A percentile compares a stretch with the other conserved stretches of the same genome.
Conservation (phyloP, 2,888 invertebrate genomes). For the Germaria angustata region DNA sequence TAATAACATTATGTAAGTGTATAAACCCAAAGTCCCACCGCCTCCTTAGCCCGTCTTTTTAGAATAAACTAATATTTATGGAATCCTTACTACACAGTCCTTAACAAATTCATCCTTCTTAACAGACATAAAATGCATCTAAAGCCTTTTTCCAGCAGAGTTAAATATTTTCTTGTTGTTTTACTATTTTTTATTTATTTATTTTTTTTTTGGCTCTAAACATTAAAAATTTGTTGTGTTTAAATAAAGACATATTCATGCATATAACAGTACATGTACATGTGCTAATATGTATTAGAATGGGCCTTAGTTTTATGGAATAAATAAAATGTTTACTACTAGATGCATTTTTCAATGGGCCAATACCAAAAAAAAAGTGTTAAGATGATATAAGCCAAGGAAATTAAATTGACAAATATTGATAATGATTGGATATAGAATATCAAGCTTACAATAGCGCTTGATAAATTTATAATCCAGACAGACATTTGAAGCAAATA, state of each 20-base stretch:
- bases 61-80: constrained; percentile 20
- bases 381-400: too few species aligned
- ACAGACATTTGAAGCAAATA: too few species aligned
- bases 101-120: constrained; percentile 46
- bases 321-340: too few species aligned
- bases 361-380: too few species aligned
- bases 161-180: constrained; percentile 31
- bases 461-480: too few species aligned
- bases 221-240: constrained; percentile 54
- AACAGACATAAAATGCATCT: constrained; percentile 45
- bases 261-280: background rate
- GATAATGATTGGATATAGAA: too few species aligned
- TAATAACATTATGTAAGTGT: background rate
- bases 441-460: too few species aligned
- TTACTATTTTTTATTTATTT: background rate
- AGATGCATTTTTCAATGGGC: too few species aligned
- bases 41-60: background rate
- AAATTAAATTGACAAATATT: too few species aligned
- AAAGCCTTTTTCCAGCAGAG: constrained; percentile 25
- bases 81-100: constrained; percentile 1
- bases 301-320: too few species aligned
- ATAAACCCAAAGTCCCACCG: background rate
- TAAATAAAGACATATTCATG: constrained; percentile 11
- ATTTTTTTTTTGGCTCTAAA: constrained; percentile 33
- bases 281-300: background rate